Base-by-base conservation (phyloP, 2,888 invertebrate species). In the Baronia brevicornis region DNA sequence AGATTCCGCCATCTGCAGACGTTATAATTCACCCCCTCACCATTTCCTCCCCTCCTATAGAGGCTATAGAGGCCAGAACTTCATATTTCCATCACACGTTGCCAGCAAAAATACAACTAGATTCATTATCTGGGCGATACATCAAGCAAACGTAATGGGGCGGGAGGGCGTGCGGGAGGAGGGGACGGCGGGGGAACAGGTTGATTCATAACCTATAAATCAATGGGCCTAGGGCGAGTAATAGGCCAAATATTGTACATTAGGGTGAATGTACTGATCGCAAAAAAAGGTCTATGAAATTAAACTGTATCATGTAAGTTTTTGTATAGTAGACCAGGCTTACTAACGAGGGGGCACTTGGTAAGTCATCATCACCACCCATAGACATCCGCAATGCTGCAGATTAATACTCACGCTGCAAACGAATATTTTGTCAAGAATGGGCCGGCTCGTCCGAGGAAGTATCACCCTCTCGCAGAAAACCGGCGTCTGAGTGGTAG, bases 151-250 rank as follows among this genome's bases (percentile, higher is more conserved):
- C 44, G 58, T 70, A 68, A 72, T 70, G 65, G 69, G 53, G 34
- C 37, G 43, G 48, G 54, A 44, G 51, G 44, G 48, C 38, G 36
- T 28, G 14, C 14, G 3, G 6, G 33, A 19, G 25, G 37, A 28
- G 36, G 31, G 43, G 38, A 46, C 48, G 45, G 57, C 36, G 40
- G 51, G 47, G 58, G 51, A 55, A 48, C 62, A 48, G 71, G 72
- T 67, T 78, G 82, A 82, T 82, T 82, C 79, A 80, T 82, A 79
- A 79, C 75, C 80, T 55, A 84, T 84, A 84, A 82, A 84, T 84
- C 84, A 82, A 82, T 80, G 72, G 56, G 57, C 58, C 54, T 48
- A 60, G 60, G 68, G 62, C 51, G 63, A 51, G 73, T 80, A 79
- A 80, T 79, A 75, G 78, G 68, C 69, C 73, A 72, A 78, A 79